These are phyloP conservation scores for Hypocryptadius cinnamomeus DNA, from an alignment of 2,113 vertebrate species.

Conservation along the genomic window DNA sequence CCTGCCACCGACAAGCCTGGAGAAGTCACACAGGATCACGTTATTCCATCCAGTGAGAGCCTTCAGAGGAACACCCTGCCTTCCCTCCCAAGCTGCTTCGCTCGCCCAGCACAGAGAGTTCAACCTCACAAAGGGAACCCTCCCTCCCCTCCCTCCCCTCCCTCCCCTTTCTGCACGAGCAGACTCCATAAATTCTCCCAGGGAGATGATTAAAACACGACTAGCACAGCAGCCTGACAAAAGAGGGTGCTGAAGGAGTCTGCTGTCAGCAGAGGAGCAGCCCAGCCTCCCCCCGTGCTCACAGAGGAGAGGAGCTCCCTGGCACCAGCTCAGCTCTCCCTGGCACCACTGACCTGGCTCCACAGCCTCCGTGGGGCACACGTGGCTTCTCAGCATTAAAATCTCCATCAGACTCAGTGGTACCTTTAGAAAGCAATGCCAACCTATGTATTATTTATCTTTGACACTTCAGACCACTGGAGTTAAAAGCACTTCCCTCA, in stretches of 20 bases:
- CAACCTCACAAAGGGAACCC: neutral
- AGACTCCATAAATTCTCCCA: neutral
- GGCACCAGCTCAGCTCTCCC: neutral
- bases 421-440: neutral
- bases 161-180: rapidly evolving
- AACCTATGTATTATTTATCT: conserved; percentile 36
- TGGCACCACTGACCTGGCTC: neutral
- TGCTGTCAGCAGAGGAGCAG: neutral
- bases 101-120: neutral
- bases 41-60: neutral
- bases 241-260: neutral
- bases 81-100: neutral
- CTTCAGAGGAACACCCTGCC: neutral
- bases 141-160: neutral
- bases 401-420: neutral
- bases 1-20: neutral
- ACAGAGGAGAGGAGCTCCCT: neutral
- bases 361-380: neutral
- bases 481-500: conserved; percentile 42
- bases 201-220: neutral
- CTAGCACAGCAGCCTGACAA: neutral
- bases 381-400: neutral
- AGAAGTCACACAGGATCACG: neutral
- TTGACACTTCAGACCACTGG: neutral
- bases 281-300: neutral